phyloP scores from a whole-genome alignment of 2,797 vertebrate genomes.

The Eleutherodactylus coqui region DNA sequence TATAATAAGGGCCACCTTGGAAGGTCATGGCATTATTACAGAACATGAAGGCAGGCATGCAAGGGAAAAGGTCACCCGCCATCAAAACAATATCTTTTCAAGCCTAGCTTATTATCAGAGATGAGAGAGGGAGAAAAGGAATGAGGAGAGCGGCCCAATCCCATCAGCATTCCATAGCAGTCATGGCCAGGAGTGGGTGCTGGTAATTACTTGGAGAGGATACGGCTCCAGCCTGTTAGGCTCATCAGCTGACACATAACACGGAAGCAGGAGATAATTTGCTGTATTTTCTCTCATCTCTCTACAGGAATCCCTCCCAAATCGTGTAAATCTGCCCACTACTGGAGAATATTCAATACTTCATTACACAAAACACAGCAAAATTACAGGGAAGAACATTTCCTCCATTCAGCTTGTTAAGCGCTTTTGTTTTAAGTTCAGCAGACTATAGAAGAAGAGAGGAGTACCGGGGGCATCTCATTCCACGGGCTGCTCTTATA shows the following conservation, averaged over 20 bases:
- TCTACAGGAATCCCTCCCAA: constrained; percentile 38
- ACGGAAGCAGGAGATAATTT: constrained; percentile 31
- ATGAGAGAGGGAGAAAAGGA: not conserved
- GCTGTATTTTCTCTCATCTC: constrained; percentile 10
- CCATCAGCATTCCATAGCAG: constrained; percentile 40
- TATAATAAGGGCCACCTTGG: constrained; percentile 58
- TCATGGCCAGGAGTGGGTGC: constrained; percentile 37
- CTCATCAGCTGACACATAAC: constrained; percentile 41
- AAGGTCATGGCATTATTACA: constrained; percentile 62
- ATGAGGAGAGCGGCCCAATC: constrained; percentile 2
- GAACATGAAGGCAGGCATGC: constrained; percentile 53
- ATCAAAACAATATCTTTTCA: constrained; percentile 60
- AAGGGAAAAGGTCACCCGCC: constrained; percentile 61
- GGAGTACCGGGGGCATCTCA: not conserved
- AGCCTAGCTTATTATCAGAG: constrained; percentile 53
- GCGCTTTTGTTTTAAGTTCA: not conserved
- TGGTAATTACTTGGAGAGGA: constrained; percentile 36
- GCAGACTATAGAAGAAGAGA: not conserved
- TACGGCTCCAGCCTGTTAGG: constrained; percentile 31
- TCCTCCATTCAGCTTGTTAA: constrained; percentile 25
- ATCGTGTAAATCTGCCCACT: constrained; percentile 14
- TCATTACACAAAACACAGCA: constrained; percentile 20
- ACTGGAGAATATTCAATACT: constrained; percentile 33
- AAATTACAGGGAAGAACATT: constrained; percentile 22
- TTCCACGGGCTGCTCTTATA: not conserved